Percentiles rank a stretch among this genome's conserved stretches.
phyloP scores from a whole-genome alignment of 2,797 vertebrate genomes.

The Cercopithecus diana region DNA sequence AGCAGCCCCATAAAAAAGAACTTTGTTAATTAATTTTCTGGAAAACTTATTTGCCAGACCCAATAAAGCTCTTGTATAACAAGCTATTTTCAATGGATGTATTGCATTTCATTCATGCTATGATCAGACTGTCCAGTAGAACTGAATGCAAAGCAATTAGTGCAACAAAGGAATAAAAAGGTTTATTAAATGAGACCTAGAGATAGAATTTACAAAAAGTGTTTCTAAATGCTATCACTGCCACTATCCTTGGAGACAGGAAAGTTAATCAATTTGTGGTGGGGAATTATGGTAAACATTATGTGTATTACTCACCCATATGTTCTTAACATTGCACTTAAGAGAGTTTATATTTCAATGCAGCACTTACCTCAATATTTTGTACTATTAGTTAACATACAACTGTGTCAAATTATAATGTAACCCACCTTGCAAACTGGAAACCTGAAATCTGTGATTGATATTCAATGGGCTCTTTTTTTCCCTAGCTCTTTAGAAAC shows the following conservation, averaged over 20 bases:
- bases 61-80: not conserved
- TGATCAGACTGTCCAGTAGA: not conserved
- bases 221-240: not conserved
- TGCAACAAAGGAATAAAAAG: rapidly evolving
- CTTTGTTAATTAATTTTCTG: not conserved
- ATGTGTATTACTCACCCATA: not conserved
- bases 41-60: not conserved
- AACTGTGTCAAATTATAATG: not conserved
- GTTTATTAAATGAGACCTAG: not conserved
- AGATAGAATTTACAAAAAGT: not conserved
- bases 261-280: not conserved
- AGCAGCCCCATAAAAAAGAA: not conserved
- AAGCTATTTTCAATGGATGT: not conserved
- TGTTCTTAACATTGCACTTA: not conserved
- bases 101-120: not conserved
- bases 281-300: not conserved
- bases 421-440: not conserved
- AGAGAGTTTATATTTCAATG: not conserved
- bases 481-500: constrained; percentile 5
- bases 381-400: not conserved
- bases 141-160: not conserved
- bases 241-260: not conserved
- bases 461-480: not conserved
- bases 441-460: not conserved
- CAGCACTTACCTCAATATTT: not conserved